Conservation (phyloP, 2,888 invertebrate genomes). For the Dorcus hopei region DNA sequence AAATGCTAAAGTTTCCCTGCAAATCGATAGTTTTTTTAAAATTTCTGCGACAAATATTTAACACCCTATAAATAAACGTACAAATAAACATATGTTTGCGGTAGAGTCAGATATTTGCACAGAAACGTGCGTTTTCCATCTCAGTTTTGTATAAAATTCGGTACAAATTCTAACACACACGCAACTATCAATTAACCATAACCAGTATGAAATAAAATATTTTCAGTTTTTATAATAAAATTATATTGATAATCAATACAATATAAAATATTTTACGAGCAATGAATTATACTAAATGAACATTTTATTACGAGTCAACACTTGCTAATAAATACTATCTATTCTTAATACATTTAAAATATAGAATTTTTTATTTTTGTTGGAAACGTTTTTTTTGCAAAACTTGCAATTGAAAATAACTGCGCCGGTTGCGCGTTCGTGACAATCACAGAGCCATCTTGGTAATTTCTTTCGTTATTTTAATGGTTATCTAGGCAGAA, state of each 20-base stretch:
- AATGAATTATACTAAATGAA: slow-evolving; percentile 27
- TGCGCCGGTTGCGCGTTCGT: not conserved
- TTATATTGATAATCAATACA: slow-evolving; percentile 3
- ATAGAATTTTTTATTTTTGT: slow-evolving; percentile 32
- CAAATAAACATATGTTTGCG: not conserved
- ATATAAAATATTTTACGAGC: slow-evolving; percentile 4
- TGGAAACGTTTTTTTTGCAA: slow-evolving; percentile 35
- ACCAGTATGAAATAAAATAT: not conserved
- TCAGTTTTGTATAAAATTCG: too few species aligned
- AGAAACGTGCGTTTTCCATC: not conserved
- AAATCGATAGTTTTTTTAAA: too few species aligned
- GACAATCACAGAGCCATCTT: not conserved
- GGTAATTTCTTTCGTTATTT: too few species aligned
- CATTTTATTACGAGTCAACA: slow-evolving; percentile 23
- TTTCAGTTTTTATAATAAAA: slow-evolving; percentile 2
- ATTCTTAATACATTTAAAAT: slow-evolving; percentile 28
- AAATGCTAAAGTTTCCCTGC: too few species aligned
- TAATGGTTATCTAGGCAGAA: too few species aligned
- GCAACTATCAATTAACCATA: too few species aligned
- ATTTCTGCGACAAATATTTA: too few species aligned
- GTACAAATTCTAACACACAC: too few species aligned
- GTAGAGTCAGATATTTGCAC: slow-evolving; percentile 5
- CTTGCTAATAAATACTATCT: slow-evolving; percentile 26
- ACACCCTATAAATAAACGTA: too few species aligned
- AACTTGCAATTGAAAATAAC: slow-evolving; percentile 24